Base-by-base conservation (phyloP, 2,113 vertebrate species). In the Felis chaus region DNA sequence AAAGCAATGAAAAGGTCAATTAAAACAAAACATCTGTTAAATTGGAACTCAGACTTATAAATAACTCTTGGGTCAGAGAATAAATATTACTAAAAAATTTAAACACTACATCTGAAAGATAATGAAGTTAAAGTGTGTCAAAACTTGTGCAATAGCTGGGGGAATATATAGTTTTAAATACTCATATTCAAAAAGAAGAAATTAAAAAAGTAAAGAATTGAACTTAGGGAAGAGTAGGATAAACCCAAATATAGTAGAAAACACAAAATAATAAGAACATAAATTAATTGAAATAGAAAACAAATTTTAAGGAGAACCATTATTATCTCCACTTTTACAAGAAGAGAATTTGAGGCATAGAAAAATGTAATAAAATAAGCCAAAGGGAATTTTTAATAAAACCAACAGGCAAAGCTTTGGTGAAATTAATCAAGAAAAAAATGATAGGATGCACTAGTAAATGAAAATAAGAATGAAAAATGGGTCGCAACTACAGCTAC, bases 371-470 rank as follows among this genome's bases (percentile, higher is more conserved):
- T 23, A 55, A 83, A 27, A 76, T 90, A 76, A 25, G 48, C 8
- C 57, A 88, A 79, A 90, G 18, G 9, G 13, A 92, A 91, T 80
- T 80, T 80, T 86, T 41, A 95, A 36, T 5, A 79, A 86, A 84
- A 83, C 53, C 48, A 83, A 55, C 25, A 80, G 2, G 29, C 10
- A 82, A 86, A 81, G 1, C 16, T 83, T 83, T 36, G 36, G 29
- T 89, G 39, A 79, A 80, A 74, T 82, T 84, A 76, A 80, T 94
- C 23, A 68, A 85, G 19, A 87, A 9, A 82, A 82, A 87, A 94
- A 86, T 88, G 15, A 71, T 31, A 63, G 33, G 80, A 55, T 7
- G 31, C 14, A 57, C 4, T 88, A 85, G 3, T 48, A 21, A 88
- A 63, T 73, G 21, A 63, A 94, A 88, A 23, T 1, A 36, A 9